Conservation (phyloP, 2,888 invertebrate genomes). For the Limnephilus rhombicus region DNA sequence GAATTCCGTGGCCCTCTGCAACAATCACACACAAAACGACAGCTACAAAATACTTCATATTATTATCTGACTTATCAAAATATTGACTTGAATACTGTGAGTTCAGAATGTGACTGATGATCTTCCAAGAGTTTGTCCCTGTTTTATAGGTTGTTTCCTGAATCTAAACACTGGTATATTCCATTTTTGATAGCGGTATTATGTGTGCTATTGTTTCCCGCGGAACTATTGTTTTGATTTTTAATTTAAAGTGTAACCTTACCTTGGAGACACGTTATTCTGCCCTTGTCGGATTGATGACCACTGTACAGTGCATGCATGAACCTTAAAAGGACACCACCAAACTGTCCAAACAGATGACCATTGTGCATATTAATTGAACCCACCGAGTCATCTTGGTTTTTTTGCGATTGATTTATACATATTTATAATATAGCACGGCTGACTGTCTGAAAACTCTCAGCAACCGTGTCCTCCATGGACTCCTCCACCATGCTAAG, state of each 20-base stretch:
- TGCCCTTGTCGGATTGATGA: neutral
- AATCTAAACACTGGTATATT: neutral
- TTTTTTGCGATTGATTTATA: neutral
- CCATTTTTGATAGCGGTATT: conserved; percentile 14
- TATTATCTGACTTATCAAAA: neutral
- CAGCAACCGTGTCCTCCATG: too few relatives aligned
- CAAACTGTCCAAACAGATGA: neutral
- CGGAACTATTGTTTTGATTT: conserved; percentile 26
- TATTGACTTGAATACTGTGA: neutral
- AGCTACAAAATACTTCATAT: conserved; percentile 20
- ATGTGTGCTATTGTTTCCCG: neutral
- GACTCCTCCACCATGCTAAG: too few relatives aligned
- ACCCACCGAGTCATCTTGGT: neutral
- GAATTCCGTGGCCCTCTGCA: neutral
- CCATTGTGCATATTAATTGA: conserved; percentile 9
- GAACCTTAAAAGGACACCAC: conserved; percentile 10
- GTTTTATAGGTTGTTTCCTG: conserved; percentile 11
- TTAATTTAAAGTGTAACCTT: conserved; percentile 11
- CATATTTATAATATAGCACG: neutral
- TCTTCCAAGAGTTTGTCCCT: neutral
- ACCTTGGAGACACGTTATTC: conserved; percentile 20
- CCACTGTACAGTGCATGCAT: neutral
- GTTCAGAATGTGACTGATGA: conserved; percentile 13
- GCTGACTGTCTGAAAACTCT: too few relatives aligned
- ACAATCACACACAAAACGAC: neutral